These are phyloP conservation scores for Drosophila nr. fundita DNA, from an alignment of 2,888 invertebrate genomes.

Conservation along the genomic window DNA sequence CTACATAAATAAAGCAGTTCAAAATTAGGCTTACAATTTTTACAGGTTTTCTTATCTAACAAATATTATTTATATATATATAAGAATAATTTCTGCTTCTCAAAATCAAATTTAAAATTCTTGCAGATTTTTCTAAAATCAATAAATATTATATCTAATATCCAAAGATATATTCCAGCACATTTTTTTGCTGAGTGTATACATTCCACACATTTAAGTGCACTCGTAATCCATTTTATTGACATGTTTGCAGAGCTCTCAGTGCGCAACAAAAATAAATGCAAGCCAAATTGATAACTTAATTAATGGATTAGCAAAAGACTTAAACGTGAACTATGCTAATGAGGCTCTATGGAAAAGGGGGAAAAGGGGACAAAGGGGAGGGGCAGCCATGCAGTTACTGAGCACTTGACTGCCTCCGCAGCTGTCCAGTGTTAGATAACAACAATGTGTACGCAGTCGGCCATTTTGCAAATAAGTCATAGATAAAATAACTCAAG, in stretches of 20 bases:
- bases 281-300: constrained; percentile 34
- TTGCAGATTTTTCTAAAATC: not conserved
- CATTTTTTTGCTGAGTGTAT: not conserved
- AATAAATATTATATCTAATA: not conserved
- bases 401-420: constrained; percentile 17
- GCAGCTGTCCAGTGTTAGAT: constrained; percentile 33
- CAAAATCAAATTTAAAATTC: not conserved
- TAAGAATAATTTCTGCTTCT: not conserved
- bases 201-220: constrained; percentile 24
- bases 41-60: not conserved
- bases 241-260: constrained; percentile 44
- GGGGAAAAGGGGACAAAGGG: not conserved
- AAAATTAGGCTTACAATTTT: not conserved
- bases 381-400: not conserved
- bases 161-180: not conserved
- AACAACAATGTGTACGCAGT: constrained; percentile 35
- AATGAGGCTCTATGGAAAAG: not conserved
- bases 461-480: constrained; percentile 4
- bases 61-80: not conserved
- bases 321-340: constrained; percentile 4
- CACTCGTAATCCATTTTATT: constrained; percentile 40
- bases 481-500: constrained; percentile 17
- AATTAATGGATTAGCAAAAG: constrained; percentile 32
- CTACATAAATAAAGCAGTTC: not conserved
- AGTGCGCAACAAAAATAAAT: constrained; percentile 10